Base-by-base conservation (phyloP, 2,888 invertebrate species). In the Ferdinandea cuprea region DNA sequence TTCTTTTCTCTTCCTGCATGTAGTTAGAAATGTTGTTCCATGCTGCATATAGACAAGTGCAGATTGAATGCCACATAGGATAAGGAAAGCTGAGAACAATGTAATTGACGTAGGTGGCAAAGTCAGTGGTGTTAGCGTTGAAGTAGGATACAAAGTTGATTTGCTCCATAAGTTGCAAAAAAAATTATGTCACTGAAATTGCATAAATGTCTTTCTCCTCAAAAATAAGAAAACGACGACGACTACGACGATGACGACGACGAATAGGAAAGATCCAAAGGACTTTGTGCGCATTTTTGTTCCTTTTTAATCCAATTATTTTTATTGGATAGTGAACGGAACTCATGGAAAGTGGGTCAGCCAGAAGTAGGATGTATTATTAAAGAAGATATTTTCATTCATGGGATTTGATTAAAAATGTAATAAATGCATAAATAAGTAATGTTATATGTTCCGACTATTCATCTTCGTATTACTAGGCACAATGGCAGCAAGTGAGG, bases 321-420 rank as follows among this genome's bases (percentile, higher is more conserved):
- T 65, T 80, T 46, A 61, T 61, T 66, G 37, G 32, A 42, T 44
- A 58, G 46, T 11, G 42, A 72, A 72, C 54, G 25, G 25, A 59
- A 35, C 17, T 32, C 25, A 40, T 44, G 5, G 32, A 65, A 80
- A 80, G 25, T 74, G 52, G 81, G 81, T 42, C 81, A 81, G 37
- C 40, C n/a, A 56, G 58, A 65, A 71, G 54, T 74, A 63, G 50
- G 58, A 71, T 71, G 59, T 37, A 65, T 81, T 69, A 74, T 80
- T 80, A 35, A 80, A 46, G 40, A 32, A 63, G 58, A 61, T 69
- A 69, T 61, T 69, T 50, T 46, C 68, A 74, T 68, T 63, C 63
- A 44, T 44, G 50, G 42, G 46, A 76, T 76, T 76, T 65, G 81
- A 81, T 81, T 81, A 76, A 77, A 77, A 77, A 81, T 81, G 71